A percentile compares a stretch with the other conserved stretches of the same genome.
These are phyloP conservation scores for Eupithecia subfuscata DNA, from an alignment of 2,888 invertebrate genomes.

Conservation along the genomic window DNA sequence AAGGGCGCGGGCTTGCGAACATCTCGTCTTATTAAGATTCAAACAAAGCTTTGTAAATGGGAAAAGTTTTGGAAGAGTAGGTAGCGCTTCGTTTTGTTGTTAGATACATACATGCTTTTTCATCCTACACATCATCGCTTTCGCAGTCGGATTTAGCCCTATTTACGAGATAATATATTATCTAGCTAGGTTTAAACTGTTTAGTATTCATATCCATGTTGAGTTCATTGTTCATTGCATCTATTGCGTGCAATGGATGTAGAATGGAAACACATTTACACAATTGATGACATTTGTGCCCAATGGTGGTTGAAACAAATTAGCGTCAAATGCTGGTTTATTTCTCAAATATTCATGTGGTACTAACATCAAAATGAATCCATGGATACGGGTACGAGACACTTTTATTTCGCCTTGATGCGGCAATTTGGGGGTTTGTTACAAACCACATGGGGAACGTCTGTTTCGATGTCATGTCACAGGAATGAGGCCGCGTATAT, in stretches of 20 bases:
- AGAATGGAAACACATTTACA: not conserved
- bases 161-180: not conserved
- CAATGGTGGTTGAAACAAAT: not conserved
- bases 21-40: conserved; percentile 18
- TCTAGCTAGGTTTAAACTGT: not conserved
- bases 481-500: conserved; percentile 51
- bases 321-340: not conserved
- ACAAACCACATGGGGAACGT: conserved; percentile 59
- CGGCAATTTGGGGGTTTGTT: conserved; percentile 66
- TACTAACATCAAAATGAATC: conserved; percentile 49
- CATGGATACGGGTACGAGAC: conserved; percentile 48
- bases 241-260: conserved; percentile 17
- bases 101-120: not conserved
- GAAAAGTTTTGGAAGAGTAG: not conserved
- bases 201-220: not conserved
- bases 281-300: not conserved
- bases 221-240: not conserved
- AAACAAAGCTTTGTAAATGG: conserved; percentile 13
- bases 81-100: not conserved
- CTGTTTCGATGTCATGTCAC: conserved; percentile 45
- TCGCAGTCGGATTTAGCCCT: not conserved
- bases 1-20: conserved; percentile 24
- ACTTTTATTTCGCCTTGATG: conserved; percentile 60
- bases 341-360: conserved; percentile 31
- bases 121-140: not conserved